Evolutionary conservation across 1,140 invertebrate genomes (phyloP).

Genomic region (Caerostris extrusa): DNA sequence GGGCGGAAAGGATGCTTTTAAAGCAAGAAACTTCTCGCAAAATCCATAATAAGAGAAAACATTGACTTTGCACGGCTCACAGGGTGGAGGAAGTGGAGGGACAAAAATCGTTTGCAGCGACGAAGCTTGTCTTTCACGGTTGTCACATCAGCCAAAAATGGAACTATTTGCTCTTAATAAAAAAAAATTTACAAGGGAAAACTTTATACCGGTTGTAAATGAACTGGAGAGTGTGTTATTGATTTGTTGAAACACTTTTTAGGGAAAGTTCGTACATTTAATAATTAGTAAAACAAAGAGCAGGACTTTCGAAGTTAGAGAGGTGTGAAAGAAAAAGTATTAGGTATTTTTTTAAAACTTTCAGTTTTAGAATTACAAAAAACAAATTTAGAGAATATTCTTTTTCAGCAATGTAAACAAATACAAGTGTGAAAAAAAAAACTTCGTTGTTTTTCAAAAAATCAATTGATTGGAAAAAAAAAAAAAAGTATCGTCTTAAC

Average conservation of each 20-base stretch:
- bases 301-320: too few relatives aligned
- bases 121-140: neutral
- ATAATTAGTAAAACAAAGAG: neutral
- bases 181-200: neutral
- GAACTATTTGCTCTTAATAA: neutral
- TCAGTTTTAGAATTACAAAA: too few relatives aligned
- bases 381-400: too few relatives aligned
- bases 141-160: constrained; percentile 27
- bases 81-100: neutral
- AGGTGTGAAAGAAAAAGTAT: too few relatives aligned
- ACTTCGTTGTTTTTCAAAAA: too few relatives aligned
- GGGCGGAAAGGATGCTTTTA: neutral
- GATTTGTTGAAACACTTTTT: neutral
- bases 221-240: neutral
- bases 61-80: constrained; percentile 21
- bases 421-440: too few relatives aligned
- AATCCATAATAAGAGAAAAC: constrained; percentile 36
- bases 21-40: neutral
- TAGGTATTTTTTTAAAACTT: too few relatives aligned
- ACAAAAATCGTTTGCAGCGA: neutral
- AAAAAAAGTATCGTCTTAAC: too few relatives aligned
- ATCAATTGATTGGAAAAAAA: too few relatives aligned
- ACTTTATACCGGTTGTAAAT: constrained; percentile 19
- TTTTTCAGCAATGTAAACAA: too few relatives aligned
- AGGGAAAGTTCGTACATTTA: neutral